These are phyloP conservation scores for Odontocolon sp. DNA, from an alignment of 2,888 invertebrate species.

Conservation along the genomic window DNA sequence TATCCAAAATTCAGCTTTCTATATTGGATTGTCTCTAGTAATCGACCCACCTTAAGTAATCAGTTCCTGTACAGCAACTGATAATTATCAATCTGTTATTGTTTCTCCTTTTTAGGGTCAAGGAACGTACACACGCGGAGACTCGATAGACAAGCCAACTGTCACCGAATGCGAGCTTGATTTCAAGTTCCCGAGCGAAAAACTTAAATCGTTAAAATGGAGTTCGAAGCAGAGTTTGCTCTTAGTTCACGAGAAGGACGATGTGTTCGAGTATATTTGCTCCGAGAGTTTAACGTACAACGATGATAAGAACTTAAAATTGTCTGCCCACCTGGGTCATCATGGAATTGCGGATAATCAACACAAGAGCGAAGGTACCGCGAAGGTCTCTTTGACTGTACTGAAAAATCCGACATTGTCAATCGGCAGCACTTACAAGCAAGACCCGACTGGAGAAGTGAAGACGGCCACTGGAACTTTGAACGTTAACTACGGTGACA, in stretches of 20 bases:
- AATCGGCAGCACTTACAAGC: slow-evolving; percentile 81
- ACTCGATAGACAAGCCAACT: slow-evolving; percentile 79
- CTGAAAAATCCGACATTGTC: slow-evolving; percentile 82
- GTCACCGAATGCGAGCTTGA: slow-evolving; percentile 81
- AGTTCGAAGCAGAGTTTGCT: slow-evolving; percentile 77
- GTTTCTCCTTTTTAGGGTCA: slow-evolving; percentile 60
- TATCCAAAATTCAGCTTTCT: no score
- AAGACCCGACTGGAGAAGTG: slow-evolving; percentile 76
- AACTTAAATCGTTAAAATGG: slow-evolving; percentile 83
- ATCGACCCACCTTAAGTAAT: no score
- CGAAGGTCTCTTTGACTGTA: slow-evolving; percentile 80
- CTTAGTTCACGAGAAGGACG: slow-evolving; percentile 68
- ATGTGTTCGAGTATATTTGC: slow-evolving; percentile 75
- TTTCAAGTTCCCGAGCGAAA: slow-evolving; percentile 83
- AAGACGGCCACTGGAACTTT: slow-evolving; percentile 63
- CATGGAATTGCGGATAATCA: slow-evolving; percentile 73
- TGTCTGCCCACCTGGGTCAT: slow-evolving; percentile 73
- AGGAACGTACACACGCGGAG: slow-evolving; percentile 65
- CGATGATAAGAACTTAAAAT: slow-evolving; percentile 82
- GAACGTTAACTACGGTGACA: slow-evolving; percentile 70
- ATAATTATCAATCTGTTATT: background rate
- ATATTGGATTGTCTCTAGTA: no score
- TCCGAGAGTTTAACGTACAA: slow-evolving; percentile 82
- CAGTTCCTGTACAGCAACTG: no score
- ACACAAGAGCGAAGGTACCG: slow-evolving; percentile 78